Evolutionary conservation across 2,113 vertebrate species (phyloP).

Genomic region (Nothoprocta pentlandii): DNA sequence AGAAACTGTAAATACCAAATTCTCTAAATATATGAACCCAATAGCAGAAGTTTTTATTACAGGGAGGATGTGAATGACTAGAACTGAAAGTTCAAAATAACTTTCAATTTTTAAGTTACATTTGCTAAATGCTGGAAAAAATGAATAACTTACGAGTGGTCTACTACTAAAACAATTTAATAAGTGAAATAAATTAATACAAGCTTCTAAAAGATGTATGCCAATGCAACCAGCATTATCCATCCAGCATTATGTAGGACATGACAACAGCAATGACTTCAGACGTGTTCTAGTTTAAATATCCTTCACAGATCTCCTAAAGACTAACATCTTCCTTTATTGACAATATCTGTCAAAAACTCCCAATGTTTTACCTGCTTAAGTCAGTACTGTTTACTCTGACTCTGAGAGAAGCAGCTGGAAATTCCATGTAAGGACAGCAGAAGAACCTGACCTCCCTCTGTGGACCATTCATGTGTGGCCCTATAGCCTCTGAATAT

Average conservation of each 20-base stretch:
- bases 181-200: neutral
- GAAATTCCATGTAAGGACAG: neutral
- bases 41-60: neutral
- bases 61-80: neutral
- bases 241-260: neutral
- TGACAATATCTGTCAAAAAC: neutral
- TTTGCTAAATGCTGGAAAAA: neutral
- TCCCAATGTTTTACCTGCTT: neutral
- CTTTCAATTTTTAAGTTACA: neutral
- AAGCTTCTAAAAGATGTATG: neutral
- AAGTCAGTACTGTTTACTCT: neutral
- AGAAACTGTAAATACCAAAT: too few relatives aligned
- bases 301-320: neutral
- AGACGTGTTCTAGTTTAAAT: neutral
- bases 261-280: neutral
- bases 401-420: fast-evolving
- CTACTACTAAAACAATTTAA: neutral
- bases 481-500: neutral
- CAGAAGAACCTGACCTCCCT: neutral
- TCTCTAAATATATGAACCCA: neutral
- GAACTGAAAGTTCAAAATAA: neutral
- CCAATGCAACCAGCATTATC: neutral
- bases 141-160: neutral
- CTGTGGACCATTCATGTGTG: neutral
- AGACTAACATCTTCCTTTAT: neutral